A percentile compares a stretch with the other conserved stretches of the same genome.
Conservation (phyloP, 2,113 vertebrate species). For the Danionella cerebrum region DNA sequence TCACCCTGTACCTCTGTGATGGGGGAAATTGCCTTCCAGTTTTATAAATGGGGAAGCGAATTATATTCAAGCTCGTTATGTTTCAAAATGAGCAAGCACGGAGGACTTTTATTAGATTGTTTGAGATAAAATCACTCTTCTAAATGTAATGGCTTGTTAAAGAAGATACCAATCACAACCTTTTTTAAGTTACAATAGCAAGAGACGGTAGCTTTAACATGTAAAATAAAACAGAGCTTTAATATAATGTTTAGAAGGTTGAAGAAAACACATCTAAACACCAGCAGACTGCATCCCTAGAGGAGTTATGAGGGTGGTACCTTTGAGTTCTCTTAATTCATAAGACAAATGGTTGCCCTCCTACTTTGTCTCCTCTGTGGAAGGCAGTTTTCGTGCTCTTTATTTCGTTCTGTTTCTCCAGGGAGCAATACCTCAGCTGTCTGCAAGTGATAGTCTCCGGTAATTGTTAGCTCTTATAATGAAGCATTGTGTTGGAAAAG, state of each 20-base stretch:
- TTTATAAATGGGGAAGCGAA: neutral
- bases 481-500: neutral
- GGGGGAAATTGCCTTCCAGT: neutral
- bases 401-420: neutral
- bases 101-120: constrained; percentile 2
- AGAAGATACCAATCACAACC: neutral
- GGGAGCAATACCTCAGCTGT: constrained; percentile 5
- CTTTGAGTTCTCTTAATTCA: constrained; percentile 18
- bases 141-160: neutral
- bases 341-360: constrained; percentile 16
- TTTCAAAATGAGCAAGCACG: constrained; percentile 3
- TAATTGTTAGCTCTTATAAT: constrained; percentile 11
- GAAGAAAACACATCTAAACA: neutral
- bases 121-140: neutral
- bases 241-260: too few relatives aligned
- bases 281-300: neutral
- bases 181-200: too few relatives aligned
- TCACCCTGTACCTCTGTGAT: neutral
- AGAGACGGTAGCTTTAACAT: too few relatives aligned
- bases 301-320: neutral
- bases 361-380: neutral
- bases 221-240: too few relatives aligned
- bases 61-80: neutral
- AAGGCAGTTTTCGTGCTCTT: constrained; percentile 13
- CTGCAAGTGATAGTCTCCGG: neutral